Evolutionary conservation across 2,797 vertebrate species (phyloP), one percentile per base, ranked within the genome.

Genomic region (Setipinna tenuifilis): DNA sequence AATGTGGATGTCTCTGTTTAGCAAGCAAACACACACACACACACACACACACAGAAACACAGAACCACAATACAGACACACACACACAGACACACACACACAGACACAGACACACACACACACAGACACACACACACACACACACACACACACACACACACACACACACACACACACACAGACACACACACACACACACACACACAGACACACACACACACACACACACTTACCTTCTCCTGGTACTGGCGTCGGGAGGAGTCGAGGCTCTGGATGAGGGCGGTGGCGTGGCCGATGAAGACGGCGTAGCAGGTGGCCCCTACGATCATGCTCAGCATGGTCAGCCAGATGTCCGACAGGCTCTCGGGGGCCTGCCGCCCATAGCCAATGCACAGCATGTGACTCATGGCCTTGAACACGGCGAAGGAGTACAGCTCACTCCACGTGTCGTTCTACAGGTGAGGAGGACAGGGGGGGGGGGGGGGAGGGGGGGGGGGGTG

Each of bases 311-410:
- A 99, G 16, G 98, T 98, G 85, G 98, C 98, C 2, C 98, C 98
- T 75, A 99, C 98, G 0, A 99, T 99, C 98, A 99, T 99, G 93
- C 97, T 98, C 78, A 99, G 95, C 98, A 99, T 99, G 1, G 98
- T 98, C 48, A 98, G 95, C 98, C 98, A 99, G 94, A 99, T 97
- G 91, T 99, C 98, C 0, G 98, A 97, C 89, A 99, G 97, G 93
- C 98, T 97, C 91, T 98, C 97, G 0, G 98, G 98, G 0, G 98
- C 98, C 92, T 98, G 98, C 21, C 97, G 95, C 71, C 98, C 98
- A 0, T 98, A 98, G 68, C 98, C 98, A 3, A 99, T 99, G 92
- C 98, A 99, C 83, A 99, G 94, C 98, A 99, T 99, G 96, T 99
- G 98, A 91, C 98, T 99, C 98, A 99, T 99, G 6, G 98, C 97